Conservation (phyloP, 2,797 vertebrate genomes). For the Myripristis murdjan region DNA sequence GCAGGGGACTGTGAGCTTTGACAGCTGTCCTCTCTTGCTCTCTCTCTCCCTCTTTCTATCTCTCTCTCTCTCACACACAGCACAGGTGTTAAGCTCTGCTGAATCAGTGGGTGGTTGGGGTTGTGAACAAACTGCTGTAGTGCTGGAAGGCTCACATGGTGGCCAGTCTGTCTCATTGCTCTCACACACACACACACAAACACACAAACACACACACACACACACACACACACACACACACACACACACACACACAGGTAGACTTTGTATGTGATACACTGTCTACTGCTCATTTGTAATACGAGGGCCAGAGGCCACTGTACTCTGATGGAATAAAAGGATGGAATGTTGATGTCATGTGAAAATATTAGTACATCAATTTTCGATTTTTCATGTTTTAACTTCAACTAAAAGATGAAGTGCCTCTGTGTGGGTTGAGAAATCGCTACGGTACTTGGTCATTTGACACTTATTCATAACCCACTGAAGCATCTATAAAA, state of each 20-base stretch:
- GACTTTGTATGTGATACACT: neutral
- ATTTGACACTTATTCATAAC: too few species aligned
- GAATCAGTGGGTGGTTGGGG: constrained; percentile 50
- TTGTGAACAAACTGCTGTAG: constrained; percentile 13
- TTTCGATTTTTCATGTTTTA: too few species aligned
- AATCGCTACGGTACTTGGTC: too few species aligned
- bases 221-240: too few species aligned
- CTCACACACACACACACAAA: too few species aligned
- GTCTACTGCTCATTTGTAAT: too few species aligned
- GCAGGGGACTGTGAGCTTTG: constrained; percentile 65
- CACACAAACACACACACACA: too few species aligned
- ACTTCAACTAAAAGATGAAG: too few species aligned
- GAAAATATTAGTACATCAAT: neutral
- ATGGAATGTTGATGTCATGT: neutral
- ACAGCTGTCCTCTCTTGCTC: constrained; percentile 69
- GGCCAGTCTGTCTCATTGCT: too few species aligned
- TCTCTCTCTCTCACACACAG: constrained; percentile 13
- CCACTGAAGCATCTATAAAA: too few species aligned
- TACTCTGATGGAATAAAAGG: neutral
- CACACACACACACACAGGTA: constrained; percentile 27
- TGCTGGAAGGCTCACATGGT: neutral
- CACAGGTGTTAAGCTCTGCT: constrained; percentile 57
- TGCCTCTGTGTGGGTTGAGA: too few species aligned
- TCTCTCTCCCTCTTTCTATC: constrained; percentile 39
- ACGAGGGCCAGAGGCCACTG: neutral